Evolutionary conservation across 2,888 invertebrate genomes (phyloP).

Genomic region (Subacronicta megacephala): DNA sequence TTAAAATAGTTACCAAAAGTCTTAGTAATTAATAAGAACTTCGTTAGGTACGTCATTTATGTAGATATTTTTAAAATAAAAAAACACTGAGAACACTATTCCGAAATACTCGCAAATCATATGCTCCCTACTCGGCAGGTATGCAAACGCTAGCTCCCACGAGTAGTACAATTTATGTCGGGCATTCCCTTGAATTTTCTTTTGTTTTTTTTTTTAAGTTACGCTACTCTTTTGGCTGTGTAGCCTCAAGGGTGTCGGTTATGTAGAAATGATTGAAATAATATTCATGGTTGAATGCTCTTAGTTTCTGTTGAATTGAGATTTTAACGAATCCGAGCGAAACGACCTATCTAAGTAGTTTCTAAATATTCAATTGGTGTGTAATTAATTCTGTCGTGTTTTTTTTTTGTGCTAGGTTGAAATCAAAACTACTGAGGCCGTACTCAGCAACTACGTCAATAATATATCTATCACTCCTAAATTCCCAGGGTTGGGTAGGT

Average conservation of each 20-base stretch:
- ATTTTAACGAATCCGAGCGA: conserved; percentile 6
- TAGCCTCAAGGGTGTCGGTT: conserved; percentile 54
- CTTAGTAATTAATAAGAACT: too few species aligned
- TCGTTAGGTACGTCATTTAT: too few species aligned
- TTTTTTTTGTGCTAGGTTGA: too few species aligned
- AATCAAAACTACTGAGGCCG: too few species aligned
- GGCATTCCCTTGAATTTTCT: conserved; percentile 85
- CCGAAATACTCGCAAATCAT: conserved; percentile 12
- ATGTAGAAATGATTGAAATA: conserved; percentile 54
- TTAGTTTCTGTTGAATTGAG: conserved; percentile 11
- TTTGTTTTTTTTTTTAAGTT: conserved; percentile 81
- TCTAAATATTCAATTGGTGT: too few species aligned
- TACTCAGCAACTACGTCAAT: too few species aligned
- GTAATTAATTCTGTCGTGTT: too few species aligned
- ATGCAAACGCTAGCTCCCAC: conserved; percentile 85
- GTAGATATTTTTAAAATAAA: too few species aligned
- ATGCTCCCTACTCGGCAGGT: conserved; percentile 73
- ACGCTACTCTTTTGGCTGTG: conserved; percentile 69
- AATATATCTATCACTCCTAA: too few species aligned
- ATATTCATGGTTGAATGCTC: conserved; percentile 35
- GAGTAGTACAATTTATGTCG: conserved; percentile 87
- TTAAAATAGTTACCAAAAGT: too few species aligned
- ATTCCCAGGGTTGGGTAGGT: too few species aligned
- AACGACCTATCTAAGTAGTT: too few species aligned
- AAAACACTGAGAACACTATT: not conserved